Base-by-base conservation (phyloP, 2,113 vertebrate genomes). In the Nothoprocta perdicaria region DNA sequence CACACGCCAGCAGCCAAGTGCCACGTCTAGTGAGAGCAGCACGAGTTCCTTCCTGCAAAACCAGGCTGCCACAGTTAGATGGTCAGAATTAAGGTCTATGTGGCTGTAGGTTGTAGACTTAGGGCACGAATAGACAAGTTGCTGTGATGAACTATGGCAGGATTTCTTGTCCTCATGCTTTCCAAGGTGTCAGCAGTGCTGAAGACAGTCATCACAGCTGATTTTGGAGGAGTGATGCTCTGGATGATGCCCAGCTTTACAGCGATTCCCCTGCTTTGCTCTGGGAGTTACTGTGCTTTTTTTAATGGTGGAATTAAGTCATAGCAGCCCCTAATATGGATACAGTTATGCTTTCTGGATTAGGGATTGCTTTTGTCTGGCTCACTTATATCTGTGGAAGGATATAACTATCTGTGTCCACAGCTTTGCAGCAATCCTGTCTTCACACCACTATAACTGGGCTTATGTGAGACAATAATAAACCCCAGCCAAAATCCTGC, bases 81-180 rank as follows among this genome's bases (percentile, higher is more conserved):
- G 41, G 12, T 67, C 41, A 45, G 31, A 45, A 6, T 68, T 69
- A 55, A 15, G 78, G 77, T 93, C 86, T 90, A 62, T 60, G 57
- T 71, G 58, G 76, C 41, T 74, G 69, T 79, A 86, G 66, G 41
- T 53, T 94, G 86, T 93, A 57, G 86, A 74, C 45, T 95, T 90
- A 55, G 10, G 71, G 5, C 60, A 53, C 74, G 88, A 92, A 73
- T 82, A 73, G 55, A 19, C 24, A 12, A 17, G 31, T 84, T 86
- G 38, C 35, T 87, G 67, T 94, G 78, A 92, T 41, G 95, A 78
- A 67, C 27, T 63, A 33, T 62, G 41, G n/a, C 33, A 84, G 67
- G 50, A 84, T 93, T 84, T 82, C 75, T 92, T 92, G 58, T 88
- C 55, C 66, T 76, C 84, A 27, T 60, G 16, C 40, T 92, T 94